Evolutionary conservation across 2,888 invertebrate genomes (phyloP).

Genomic region (Scaptomyza polygonia): DNA sequence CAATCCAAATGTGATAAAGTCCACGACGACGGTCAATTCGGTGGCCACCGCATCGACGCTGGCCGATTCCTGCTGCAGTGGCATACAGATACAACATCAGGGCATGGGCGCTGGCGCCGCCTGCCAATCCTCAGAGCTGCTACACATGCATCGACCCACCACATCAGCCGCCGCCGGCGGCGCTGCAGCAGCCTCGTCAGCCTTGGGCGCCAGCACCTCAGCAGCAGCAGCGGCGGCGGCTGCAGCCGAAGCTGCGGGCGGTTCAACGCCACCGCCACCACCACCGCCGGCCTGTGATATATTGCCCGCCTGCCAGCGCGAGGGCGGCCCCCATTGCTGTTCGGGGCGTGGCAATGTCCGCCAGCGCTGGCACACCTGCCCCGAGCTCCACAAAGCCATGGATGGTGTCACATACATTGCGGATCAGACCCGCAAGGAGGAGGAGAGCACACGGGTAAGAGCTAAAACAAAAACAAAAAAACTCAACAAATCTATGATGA

Average conservation of each 20-base stretch:
- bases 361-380: conserved; percentile 94
- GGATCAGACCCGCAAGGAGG: conserved; percentile 95
- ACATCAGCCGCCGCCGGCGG: conserved; percentile 49
- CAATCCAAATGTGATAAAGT: conserved; percentile 84
- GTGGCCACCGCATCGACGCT: conserved; percentile 83
- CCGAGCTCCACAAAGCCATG: conserved; percentile 96
- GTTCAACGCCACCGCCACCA: conserved; percentile 76
- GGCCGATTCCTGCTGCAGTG: conserved; percentile 83
- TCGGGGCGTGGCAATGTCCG: conserved; percentile 84
- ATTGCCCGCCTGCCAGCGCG: conserved; percentile 81
- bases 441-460: conserved; percentile 94
- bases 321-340: conserved; percentile 86
- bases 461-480: no score
- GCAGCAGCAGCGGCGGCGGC: conserved; percentile 54
- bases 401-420: conserved; percentile 96
- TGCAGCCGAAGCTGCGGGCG: conserved; percentile 53
- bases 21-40: conserved; percentile 83
- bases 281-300: conserved; percentile 75
- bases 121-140: conserved; percentile 79
- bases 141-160: conserved; percentile 68
- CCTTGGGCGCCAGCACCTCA: conserved; percentile 34
- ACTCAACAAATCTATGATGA: no score
- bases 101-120: conserved; percentile 80
- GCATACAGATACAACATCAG: conserved; percentile 81
- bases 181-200: conserved; percentile 31